Base-by-base conservation (phyloP, 2,888 invertebrate genomes). In the Noctua comes region DNA sequence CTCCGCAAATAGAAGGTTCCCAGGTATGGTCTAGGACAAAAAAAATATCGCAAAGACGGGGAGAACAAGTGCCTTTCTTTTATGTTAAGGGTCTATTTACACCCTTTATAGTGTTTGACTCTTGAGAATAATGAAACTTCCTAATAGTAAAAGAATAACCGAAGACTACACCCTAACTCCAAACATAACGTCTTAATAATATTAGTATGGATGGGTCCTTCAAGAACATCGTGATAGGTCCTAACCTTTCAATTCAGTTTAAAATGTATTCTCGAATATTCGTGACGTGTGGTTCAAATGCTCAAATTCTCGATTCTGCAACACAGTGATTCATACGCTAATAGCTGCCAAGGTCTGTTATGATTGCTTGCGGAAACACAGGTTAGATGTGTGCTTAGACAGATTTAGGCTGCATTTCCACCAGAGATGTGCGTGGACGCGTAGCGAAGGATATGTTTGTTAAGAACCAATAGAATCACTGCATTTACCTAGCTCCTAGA, bases 261-360 rank as follows among this genome's bases (percentile, higher is more conserved):
- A 48, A 57, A 36, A 69, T 72, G 16, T 46, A 64, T 57, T 84
- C 87, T 79, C 18, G 72, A 84, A 79, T 68, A 31, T 76, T 86
- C 84, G 72, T 59, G 54, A 31, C 73, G 65, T 59, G 57, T n/a
- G 24, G 6, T 54, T 48, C 40, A 69, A 48, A 57, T 24, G 62
- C 43, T 48, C 66, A 69, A 48, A 57, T 24, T 48, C 16, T 57
- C 31, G 62, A 27, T 65, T 46, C 73, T 40, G 72, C 84, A 72
- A 84, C 68, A 21, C 51, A 54, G 51, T 79, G 84, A 87, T 64
- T 84, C 86, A 86, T 57, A 62, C 51, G 27, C 54, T 84, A 84
- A 79, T 79, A 84, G 54, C 40, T 4, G 18, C 54, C 87, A 84
- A 84, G 84, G 84, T 43, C 85, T 84, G 84, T 84, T 84, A 36